Base-by-base conservation (phyloP, 1,140 invertebrate species). In the Mamestra configurata region DNA sequence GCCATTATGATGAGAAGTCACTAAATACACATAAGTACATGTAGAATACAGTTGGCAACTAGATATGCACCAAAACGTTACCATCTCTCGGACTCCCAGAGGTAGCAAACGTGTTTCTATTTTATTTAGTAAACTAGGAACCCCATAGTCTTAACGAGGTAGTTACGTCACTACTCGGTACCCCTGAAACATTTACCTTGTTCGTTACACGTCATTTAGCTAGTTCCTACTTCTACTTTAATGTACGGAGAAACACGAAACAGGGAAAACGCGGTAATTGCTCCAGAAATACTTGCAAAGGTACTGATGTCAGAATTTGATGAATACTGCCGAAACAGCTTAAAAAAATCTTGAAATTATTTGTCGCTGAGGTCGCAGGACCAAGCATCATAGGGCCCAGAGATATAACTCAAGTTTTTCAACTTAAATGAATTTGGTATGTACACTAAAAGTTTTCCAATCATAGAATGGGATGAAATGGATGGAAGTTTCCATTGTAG, bases 111-210 rank as follows among this genome's bases (percentile, higher is more conserved):
- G 13, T 46, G 43, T 6, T 24, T 55, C 53, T 55, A 55, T 55
- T 55, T 55, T 24, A 37, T 31, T 64, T 37, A 40, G 18, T 40
- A 57, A 57, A 31, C 55, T 20, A 57, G 22, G 55, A 27, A 40
- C 15, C 18, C 40, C 8, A 68, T 46, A 15, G 64, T 68, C 40
- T 20, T 68, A 46, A 68, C 18, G 59, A 66, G 35, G 4, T 49
- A 68, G 40, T 49, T 43, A 68, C 64, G 40, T 43, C 37, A 66
- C 61, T n/a, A n/a, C n/a, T n/a, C n/a, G n/a, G n/a, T 68, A 35
- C 13, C 18, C n/a, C 4, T 15, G 40, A 8, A 46, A 43, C 40
- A 46, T 46, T 43, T 24, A 46, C 64, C 40, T 46, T 46, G 64
- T 46, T 27, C 20, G 64, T 68, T 68, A 49, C 64, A 5, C 27